These are phyloP conservation scores for Malachius bipustulatus DNA, from an alignment of 2,888 invertebrate genomes.

Conservation along the genomic window DNA sequence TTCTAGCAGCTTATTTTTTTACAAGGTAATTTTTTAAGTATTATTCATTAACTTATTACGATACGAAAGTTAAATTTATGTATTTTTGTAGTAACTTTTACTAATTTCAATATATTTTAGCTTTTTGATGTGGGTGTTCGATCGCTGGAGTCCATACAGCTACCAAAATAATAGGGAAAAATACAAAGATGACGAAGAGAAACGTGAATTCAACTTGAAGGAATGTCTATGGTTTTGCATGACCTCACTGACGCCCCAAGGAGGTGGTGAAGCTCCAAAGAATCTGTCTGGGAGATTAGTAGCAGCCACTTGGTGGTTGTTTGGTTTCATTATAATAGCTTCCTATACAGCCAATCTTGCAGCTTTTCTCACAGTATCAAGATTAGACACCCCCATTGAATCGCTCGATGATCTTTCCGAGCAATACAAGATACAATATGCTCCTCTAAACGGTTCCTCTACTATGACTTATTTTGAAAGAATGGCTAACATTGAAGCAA, in stretches of 20 bases:
- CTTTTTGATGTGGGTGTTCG: conserved; percentile 91
- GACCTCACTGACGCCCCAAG: conserved; percentile 92
- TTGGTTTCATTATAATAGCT: conserved; percentile 97
- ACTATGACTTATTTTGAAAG: conserved; percentile 83
- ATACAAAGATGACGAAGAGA: conserved; percentile 86
- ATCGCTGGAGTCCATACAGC: conserved; percentile 94
- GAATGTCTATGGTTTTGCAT: conserved; percentile 99
- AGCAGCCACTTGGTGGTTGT: conserved; percentile 98
- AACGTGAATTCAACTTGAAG: conserved; percentile 86
- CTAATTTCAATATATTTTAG: conserved; percentile 45
- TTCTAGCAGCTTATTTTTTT: conserved; percentile 88
- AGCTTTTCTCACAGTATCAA: conserved; percentile 89
- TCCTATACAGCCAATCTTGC: conserved; percentile 98
- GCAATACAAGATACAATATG: conserved; percentile 47
- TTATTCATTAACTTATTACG: no score
- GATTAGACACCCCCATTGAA: conserved; percentile 85
- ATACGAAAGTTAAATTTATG: no score
- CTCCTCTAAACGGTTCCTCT: conserved; percentile 54
- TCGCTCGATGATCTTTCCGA: conserved; percentile 89
- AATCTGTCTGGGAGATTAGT: conserved; percentile 89
- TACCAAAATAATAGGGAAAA: conserved; percentile 90
- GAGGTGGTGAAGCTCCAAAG: conserved; percentile 92
- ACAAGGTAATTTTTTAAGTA: no score
- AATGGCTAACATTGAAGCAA: conserved; percentile 84
- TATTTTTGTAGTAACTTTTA: no score